Percentiles rank a stretch among this genome's conserved stretches.
Evolutionary conservation across 1,140 invertebrate species (phyloP).

Genomic region (Microplitis demolitor): DNA sequence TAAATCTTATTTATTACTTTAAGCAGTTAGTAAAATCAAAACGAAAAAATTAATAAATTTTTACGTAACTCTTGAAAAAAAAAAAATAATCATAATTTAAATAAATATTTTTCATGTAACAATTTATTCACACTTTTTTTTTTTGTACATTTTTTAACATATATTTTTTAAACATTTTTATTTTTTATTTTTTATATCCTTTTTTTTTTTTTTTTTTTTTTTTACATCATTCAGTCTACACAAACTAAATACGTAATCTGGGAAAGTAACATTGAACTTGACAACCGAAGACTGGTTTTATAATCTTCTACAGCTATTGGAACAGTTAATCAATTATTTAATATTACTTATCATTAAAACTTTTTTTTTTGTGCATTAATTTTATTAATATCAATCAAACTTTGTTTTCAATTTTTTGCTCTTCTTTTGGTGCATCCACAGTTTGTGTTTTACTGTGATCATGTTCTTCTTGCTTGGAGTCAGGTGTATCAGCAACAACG

Average conservation of each 20-base stretch:
- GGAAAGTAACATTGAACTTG: slow-evolving; percentile 32
- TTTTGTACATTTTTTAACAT: slow-evolving; percentile 38
- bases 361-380: too few species aligned
- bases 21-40: too few species aligned
- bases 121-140: slow-evolving; percentile 47
- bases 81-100: slow-evolving; percentile 20
- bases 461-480: background rate
- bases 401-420: background rate
- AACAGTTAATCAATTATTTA: slow-evolving; percentile 31
- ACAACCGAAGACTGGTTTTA: slow-evolving; percentile 41
- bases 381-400: too few species aligned
- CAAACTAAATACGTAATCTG: slow-evolving; percentile 17
- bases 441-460: background rate
- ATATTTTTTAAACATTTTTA: slow-evolving; percentile 26
- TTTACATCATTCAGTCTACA: slow-evolving; percentile 21
- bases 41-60: too few species aligned
- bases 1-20: too few species aligned
- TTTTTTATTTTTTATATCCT: slow-evolving; percentile 26
- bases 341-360: background rate
- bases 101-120: slow-evolving; percentile 49
- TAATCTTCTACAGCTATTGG: background rate
- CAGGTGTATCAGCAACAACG: background rate
- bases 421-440: background rate
- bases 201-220: slow-evolving; percentile 15
- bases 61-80: too few species aligned